phyloP scores from a whole-genome alignment of 2,888 invertebrate species.

The Cryptocephalus primarius region DNA sequence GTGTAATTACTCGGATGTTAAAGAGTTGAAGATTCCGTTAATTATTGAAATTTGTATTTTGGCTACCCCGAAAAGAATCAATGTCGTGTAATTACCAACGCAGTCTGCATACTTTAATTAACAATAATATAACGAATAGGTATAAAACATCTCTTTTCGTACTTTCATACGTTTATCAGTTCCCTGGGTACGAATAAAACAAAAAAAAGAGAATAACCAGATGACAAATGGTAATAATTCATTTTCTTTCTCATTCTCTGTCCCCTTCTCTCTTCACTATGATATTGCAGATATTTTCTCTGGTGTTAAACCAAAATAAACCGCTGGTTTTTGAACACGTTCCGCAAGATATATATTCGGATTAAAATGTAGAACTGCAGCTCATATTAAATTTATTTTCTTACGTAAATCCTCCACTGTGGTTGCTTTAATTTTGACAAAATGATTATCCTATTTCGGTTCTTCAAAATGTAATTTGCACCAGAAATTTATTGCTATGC shows the following conservation, averaged over 20 bases:
- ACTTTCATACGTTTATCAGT: too few species aligned
- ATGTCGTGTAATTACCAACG: too few species aligned
- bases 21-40: too few species aligned
- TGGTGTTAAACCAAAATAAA: constrained; percentile 4
- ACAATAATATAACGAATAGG: too few species aligned
- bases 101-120: too few species aligned
- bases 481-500: not conserved
- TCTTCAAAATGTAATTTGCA: constrained; percentile 2
- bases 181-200: constrained; percentile 1
- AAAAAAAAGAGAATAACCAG: constrained; percentile 2
- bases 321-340: constrained; percentile 5
- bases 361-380: constrained; percentile 7
- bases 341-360: constrained; percentile 5
- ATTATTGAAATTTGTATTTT: too few species aligned
- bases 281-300: too few species aligned
- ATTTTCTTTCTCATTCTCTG: constrained; percentile 1
- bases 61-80: too few species aligned
- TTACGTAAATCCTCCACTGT: constrained; percentile 2
- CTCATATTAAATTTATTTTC: constrained; percentile 6
- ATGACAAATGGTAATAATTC: constrained; percentile 3
- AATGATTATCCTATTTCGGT: constrained; percentile 1
- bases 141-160: too few species aligned
- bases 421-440: constrained; percentile 1
- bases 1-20: too few species aligned
- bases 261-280: constrained; percentile 4